phyloP scores from a whole-genome alignment of 1,140 invertebrate species.

The Paraescarpia echinospica region DNA sequence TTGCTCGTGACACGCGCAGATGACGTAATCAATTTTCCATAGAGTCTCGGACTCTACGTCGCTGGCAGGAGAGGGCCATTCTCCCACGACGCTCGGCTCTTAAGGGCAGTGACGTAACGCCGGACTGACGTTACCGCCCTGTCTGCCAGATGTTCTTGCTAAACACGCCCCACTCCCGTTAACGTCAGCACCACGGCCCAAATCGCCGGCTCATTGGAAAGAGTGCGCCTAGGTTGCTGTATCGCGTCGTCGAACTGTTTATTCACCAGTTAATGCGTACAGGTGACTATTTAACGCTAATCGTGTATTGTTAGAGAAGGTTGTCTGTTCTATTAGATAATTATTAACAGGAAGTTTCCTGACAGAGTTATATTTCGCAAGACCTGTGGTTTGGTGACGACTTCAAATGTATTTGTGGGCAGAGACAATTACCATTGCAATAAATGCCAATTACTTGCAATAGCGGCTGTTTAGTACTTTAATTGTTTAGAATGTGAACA shows the following conservation, averaged over 20 bases:
- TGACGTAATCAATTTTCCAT: not conserved
- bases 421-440: no score
- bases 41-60: not conserved
- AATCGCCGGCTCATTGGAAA: not conserved
- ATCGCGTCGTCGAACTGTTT: not conserved
- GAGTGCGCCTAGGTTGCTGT: not conserved
- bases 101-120: not conserved
- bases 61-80: not conserved
- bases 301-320: no score
- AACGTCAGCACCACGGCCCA: not conserved
- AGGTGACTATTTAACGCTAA: not conserved
- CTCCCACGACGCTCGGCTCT: not conserved
- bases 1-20: not conserved
- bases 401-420: no score
- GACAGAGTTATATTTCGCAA: no score
- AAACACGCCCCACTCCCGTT: not conserved
- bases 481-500: no score
- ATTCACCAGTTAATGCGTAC: not conserved
- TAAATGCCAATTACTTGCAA: no score
- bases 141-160: not conserved
- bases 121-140: not conserved
- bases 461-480: no score
- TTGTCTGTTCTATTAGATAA: no score
- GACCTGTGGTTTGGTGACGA: no score
- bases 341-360: no score